Evolutionary conservation across 1,140 invertebrate genomes (phyloP).

Genomic region (Bombus superbus): DNA sequence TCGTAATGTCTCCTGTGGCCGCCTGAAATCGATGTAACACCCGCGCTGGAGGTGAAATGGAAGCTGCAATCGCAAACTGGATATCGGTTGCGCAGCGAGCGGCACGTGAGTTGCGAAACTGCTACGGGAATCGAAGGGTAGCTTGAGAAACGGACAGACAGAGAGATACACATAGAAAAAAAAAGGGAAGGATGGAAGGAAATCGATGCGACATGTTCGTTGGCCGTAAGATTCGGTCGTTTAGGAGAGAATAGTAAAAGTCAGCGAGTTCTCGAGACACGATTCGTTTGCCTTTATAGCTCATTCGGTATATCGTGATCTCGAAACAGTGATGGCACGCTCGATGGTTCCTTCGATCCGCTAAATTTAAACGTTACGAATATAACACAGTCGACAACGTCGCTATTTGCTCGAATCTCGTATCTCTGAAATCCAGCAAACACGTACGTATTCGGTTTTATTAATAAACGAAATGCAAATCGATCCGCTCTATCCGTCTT

Average conservation of each 20-base stretch:
- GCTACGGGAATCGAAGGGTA: slow-evolving; percentile 14
- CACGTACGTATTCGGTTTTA: neutral
- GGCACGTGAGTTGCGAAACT: slow-evolving; percentile 45
- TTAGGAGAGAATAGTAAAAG: slow-evolving; percentile 57
- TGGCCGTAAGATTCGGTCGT: slow-evolving; percentile 32
- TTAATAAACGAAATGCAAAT: neutral
- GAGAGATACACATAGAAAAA: slow-evolving; percentile 8
- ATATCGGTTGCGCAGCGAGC: slow-evolving; percentile 41
- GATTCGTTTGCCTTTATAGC: slow-evolving; percentile 26
- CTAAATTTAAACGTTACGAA: slow-evolving; percentile 34
- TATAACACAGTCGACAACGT: neutral
- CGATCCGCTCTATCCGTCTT: neutral
- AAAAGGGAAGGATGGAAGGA: neutral
- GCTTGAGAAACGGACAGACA: neutral
- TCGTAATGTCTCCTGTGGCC: neutral
- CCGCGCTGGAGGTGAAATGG: too few relatives aligned
- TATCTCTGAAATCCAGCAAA: neutral
- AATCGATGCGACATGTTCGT: slow-evolving; percentile 46
- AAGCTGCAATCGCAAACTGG: slow-evolving; percentile 34
- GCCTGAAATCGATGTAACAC: neutral
- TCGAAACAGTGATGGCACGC: neutral
- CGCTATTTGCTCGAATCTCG: neutral
- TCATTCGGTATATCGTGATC: slow-evolving; percentile 9
- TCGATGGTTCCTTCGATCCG: slow-evolving; percentile 39
- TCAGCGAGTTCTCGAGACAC: slow-evolving; percentile 11